Evolutionary conservation across 2,113 vertebrate species (phyloP).

Genomic region (Hippocampus barbouri): DNA sequence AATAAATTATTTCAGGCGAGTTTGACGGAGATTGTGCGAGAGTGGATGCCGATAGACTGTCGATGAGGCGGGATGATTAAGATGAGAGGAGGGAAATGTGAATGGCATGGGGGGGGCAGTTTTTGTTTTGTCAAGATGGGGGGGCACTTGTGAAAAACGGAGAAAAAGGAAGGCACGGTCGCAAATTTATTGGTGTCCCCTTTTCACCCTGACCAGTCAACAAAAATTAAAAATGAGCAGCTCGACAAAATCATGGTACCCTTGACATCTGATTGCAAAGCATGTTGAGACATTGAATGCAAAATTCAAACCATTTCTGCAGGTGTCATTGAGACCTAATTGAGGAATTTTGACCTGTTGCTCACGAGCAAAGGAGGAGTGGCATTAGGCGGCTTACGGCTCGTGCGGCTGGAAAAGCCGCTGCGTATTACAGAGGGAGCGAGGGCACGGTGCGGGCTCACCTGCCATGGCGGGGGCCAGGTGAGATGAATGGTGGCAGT

Average conservation of each 20-base stretch:
- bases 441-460: conserved; percentile 26
- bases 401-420: background rate
- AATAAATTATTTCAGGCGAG: conserved; percentile 62
- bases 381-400: background rate
- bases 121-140: background rate
- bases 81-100: background rate
- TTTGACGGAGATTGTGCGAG: conserved; percentile 41
- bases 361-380: background rate
- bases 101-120: conserved; percentile 5
- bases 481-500: conserved; percentile 46
- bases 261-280: conserved; percentile 40
- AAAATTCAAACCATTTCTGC: too few relatives aligned
- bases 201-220: conserved; percentile 41
- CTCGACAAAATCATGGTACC: too few relatives aligned
- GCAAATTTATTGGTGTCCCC: conserved; percentile 48
- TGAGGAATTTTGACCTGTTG: too few relatives aligned
- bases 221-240: too few relatives aligned
- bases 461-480: conserved; percentile 29
- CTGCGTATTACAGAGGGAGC: conserved; percentile 11
- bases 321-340: too few relatives aligned
- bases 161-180: conserved; percentile 24
- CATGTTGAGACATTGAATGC: too few relatives aligned
- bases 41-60: conserved; percentile 39
- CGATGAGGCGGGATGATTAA: conserved; percentile 31
- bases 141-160: conserved; percentile 9